Conservation (phyloP, 1,140 invertebrate species). For the Orius laevigatus region DNA sequence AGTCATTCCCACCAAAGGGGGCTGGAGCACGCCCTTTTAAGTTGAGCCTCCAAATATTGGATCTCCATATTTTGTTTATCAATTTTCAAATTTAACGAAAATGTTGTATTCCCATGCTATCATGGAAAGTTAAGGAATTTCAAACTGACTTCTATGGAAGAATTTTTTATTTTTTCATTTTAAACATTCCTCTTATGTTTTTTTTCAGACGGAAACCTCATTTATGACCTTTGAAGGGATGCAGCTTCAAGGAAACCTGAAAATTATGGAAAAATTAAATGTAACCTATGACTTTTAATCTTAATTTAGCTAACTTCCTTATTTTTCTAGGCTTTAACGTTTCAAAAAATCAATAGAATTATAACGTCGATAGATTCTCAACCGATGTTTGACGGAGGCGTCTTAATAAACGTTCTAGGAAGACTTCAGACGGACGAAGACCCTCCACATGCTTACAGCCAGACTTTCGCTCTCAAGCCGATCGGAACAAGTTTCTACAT, state of each 20-base stretch:
- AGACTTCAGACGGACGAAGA: constrained; percentile 85
- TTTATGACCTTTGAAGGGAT: constrained; percentile 92
- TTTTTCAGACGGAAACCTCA: constrained; percentile 64
- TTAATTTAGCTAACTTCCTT: constrained; percentile 7
- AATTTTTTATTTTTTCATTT: background rate
- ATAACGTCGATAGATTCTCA: constrained; percentile 89
- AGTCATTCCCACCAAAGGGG: too few species aligned
- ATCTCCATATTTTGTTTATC: too few species aligned
- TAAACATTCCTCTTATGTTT: constrained; percentile 2
- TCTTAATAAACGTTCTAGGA: constrained; percentile 83
- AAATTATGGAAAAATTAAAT: constrained; percentile 88
- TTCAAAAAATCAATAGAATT: constrained; percentile 83
- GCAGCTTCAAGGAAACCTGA: constrained; percentile 74
- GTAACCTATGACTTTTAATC: constrained; percentile 30
- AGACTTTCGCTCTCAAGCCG: constrained; percentile 81
- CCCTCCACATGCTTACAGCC: constrained; percentile 76
- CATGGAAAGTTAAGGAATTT: too few species aligned
- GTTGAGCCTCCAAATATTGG: too few species aligned
- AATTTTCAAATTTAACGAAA: too few species aligned
- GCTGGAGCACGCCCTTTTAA: too few species aligned
- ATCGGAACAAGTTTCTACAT: constrained; percentile 73
- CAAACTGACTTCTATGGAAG: too few species aligned
- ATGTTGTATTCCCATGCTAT: too few species aligned
- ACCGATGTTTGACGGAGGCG: constrained; percentile 88
- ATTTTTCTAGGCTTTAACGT: constrained; percentile 56